Base-by-base conservation (phyloP, 2,888 invertebrate species). In the Alentia gelatinosa region DNA sequence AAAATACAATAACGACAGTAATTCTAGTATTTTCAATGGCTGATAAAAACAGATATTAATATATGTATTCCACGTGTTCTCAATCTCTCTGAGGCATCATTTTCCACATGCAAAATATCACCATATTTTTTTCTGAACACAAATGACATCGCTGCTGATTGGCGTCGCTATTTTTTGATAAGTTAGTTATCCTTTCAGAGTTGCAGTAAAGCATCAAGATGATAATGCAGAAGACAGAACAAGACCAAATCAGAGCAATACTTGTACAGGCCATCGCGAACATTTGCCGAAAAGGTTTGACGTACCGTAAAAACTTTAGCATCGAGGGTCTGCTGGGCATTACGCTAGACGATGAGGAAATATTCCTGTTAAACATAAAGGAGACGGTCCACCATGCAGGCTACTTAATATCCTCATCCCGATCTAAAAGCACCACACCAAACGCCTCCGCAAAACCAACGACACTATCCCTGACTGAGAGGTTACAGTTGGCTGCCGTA, bases 271-370 rank as follows among this genome's bases (percentile, higher is more conserved):
- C 86, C 33, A 86, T 86, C 30, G 86, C 86, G 0, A 86, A 86
- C 23, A 86, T 86, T 19, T 50, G 42, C 30, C 42, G 86, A 1
- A 86, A 86, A 86, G 42, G 86, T 47, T 26, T 86, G 23, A 86
- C 86, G n/a, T 86, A 86, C 50, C 86, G 47, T 33, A 42, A 50
- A 12, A 86, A 86, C 86, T 86, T 86, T 23, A 86, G 86, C 30
- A 86, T 86, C 19, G 86, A 86, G 15, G 86, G 86, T n/a, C 86
- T 86, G 26, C 42, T 86, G n/a, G 86, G 86, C n/a, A 86, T 86
- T 26, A 86, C 86, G 5, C 35, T 86, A 26, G 86, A 86, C 30
- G 86, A 86, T 30, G 33, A 50, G 19, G 86, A 86, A 86, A 50
- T 86, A 26, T 86, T 86, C 42, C 86, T 86, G 3, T 42, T 86